Conservation (phyloP, 2,113 vertebrate genomes). For the Jaculus jaculus region DNA sequence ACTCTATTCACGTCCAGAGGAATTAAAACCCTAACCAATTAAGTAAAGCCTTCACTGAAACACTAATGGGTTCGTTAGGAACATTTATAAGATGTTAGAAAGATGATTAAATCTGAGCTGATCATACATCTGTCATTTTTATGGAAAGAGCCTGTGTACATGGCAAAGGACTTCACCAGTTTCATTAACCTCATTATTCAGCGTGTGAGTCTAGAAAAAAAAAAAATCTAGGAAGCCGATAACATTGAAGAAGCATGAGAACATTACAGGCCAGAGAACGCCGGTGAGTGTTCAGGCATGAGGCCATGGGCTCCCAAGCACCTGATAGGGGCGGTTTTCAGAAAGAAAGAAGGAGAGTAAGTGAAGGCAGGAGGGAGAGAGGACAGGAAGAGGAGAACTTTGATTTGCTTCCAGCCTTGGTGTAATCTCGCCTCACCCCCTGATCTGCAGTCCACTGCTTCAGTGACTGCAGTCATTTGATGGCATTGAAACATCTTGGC, state of each 20-base stretch:
- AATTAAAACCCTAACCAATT: constrained; percentile 54
- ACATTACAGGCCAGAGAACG: neutral
- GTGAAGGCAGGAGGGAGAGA: neutral
- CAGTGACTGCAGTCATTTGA: neutral
- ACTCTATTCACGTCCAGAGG: constrained; percentile 61
- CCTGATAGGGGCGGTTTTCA: neutral
- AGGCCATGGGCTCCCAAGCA: constrained; percentile 11
- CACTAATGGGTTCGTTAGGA: constrained; percentile 63
- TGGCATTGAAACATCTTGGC: neutral
- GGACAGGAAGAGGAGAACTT: neutral
- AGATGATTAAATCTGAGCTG: constrained; percentile 71
- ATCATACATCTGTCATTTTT: constrained; percentile 53
- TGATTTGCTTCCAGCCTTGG: constrained; percentile 13
- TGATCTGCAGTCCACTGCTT: neutral
- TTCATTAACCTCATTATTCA: constrained; percentile 75
- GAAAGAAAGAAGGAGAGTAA: neutral
- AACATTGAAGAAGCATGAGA: constrained; percentile 58
- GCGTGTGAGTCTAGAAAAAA: constrained; percentile 62
- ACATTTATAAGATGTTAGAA: constrained; percentile 54
- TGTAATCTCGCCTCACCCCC: neutral
- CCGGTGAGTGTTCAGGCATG: neutral
- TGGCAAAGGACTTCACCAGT: constrained; percentile 54
- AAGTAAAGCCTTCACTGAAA: constrained; percentile 37
- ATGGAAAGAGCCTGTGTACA: constrained; percentile 48
- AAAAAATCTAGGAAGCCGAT: constrained; percentile 51